Conservation (phyloP, 2,888 invertebrate genomes). For the Schizaphis graminum region DNA sequence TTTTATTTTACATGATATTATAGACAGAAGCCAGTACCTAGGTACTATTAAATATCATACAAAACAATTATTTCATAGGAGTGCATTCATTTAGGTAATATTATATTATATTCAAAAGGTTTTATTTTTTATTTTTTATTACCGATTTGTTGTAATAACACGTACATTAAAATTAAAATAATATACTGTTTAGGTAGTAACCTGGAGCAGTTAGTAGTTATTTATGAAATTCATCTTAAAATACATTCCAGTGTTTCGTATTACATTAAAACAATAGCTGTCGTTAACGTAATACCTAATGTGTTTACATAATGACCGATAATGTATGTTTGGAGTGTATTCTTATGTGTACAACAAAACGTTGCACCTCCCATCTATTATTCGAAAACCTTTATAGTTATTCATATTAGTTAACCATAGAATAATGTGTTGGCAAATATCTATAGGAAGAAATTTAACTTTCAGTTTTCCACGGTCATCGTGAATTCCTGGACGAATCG, state of each 20-base stretch:
- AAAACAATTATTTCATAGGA: background rate
- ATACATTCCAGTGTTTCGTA: slow-evolving; percentile 34
- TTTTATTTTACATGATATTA: background rate
- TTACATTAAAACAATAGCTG: slow-evolving; percentile 26
- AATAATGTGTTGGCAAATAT: background rate
- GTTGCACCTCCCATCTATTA: background rate
- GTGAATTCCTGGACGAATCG: background rate
- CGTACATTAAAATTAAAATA: slow-evolving; percentile 10
- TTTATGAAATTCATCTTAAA: slow-evolving; percentile 41
- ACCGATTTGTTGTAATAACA: background rate
- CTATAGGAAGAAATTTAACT: background rate
- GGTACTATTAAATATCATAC: background rate
- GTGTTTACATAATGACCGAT: slow-evolving; percentile 34
- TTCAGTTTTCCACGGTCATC: background rate
- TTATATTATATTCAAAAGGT: background rate
- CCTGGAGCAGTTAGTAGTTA: background rate
- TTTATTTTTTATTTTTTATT: background rate
- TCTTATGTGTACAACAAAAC: background rate
- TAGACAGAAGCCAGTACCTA: background rate
- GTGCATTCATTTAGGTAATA: background rate
- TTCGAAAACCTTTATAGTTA: slow-evolving; percentile 9
- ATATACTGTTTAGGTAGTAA: background rate
- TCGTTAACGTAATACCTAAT: slow-evolving; percentile 53
- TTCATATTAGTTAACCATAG: slow-evolving; percentile 1
- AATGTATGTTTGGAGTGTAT: background rate